Conservation (phyloP, 2,888 invertebrate genomes). For the Latrodectus hesperus region DNA sequence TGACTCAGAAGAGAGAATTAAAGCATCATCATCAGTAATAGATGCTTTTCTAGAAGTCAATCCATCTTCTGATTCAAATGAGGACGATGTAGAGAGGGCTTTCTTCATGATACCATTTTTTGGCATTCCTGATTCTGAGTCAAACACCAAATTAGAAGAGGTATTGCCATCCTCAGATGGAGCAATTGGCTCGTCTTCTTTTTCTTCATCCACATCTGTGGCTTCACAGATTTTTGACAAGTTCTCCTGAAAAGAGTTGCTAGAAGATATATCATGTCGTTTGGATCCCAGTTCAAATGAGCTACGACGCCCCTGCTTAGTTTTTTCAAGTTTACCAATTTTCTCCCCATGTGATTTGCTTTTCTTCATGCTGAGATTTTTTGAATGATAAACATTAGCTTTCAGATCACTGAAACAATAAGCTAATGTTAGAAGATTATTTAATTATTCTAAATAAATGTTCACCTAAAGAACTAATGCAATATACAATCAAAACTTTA, state of each 20-base stretch:
- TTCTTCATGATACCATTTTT: conserved; percentile 11
- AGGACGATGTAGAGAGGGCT: conserved; percentile 34
- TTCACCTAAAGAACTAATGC: neutral
- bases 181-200: conserved; percentile 8
- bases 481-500: neutral
- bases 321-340: conserved; percentile 31
- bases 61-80: conserved; percentile 48
- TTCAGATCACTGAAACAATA: neutral
- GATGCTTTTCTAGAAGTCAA: conserved; percentile 54
- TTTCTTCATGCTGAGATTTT: conserved; percentile 45
- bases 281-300: conserved; percentile 28
- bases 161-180: conserved; percentile 9
- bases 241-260: conserved; percentile 61
- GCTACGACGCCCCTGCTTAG: conserved; percentile 42
- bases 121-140: conserved; percentile 7
- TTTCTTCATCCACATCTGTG: conserved; percentile 47
- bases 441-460: no score
- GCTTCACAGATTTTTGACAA: conserved; percentile 55
- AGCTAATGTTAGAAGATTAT: no score
- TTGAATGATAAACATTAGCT: conserved; percentile 49
- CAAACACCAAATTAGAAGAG: neutral
- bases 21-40: conserved; percentile 52
- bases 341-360: conserved; percentile 61
- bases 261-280: conserved; percentile 22
- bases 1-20: conserved; percentile 20